A percentile compares a stretch with the other conserved stretches of the same genome.
Conservation (phyloP, 2,797 vertebrate genomes). For the Nannoperca australis region DNA sequence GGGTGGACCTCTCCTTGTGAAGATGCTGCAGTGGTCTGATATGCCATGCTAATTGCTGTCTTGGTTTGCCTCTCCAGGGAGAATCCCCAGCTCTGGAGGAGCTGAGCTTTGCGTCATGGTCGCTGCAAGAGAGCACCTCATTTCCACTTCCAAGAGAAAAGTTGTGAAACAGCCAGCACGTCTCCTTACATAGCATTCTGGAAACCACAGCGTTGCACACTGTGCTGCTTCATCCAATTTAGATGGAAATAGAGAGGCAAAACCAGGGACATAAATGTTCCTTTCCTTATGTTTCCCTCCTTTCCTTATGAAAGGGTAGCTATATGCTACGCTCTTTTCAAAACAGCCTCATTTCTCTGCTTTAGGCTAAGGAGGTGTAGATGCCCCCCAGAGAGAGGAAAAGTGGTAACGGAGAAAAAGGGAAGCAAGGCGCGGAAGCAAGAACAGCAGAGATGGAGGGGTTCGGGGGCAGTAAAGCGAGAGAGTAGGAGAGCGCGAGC, state of each 20-base stretch:
- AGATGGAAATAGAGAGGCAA: slow-evolving; percentile 67
- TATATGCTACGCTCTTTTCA: slow-evolving; percentile 43
- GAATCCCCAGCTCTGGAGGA: slow-evolving; percentile 71
- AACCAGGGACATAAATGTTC: slow-evolving; percentile 49
- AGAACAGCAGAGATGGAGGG: slow-evolving; percentile 53
- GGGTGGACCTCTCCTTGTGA: slow-evolving; percentile 67
- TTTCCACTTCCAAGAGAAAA: slow-evolving; percentile 84
- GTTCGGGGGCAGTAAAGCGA: slow-evolving; percentile 46
- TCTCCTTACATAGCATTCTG: slow-evolving; percentile 64
- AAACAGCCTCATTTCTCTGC: slow-evolving; percentile 52
- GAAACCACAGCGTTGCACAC: slow-evolving; percentile 64
- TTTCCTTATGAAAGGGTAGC: slow-evolving; percentile 7
- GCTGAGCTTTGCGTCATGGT: slow-evolving; percentile 74
- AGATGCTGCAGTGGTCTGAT: slow-evolving; percentile 73
- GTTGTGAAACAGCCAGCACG: slow-evolving; percentile 72
- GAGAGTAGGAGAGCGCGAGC: slow-evolving; percentile 50
- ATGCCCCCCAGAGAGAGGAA: slow-evolving; percentile 60
- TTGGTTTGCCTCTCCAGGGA: slow-evolving; percentile 79
- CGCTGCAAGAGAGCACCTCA: slow-evolving; percentile 77
- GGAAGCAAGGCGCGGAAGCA: slow-evolving; percentile 49
- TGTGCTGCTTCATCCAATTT: slow-evolving; percentile 78
- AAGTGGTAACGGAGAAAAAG: slow-evolving; percentile 50
- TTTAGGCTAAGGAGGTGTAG: slow-evolving; percentile 49
- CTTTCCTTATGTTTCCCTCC: slow-evolving; percentile 47
- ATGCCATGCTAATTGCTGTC: slow-evolving; percentile 83